Evolutionary conservation across 2,797 vertebrate genomes (phyloP).

Genomic region (Dromococcyx pavoninus): DNA sequence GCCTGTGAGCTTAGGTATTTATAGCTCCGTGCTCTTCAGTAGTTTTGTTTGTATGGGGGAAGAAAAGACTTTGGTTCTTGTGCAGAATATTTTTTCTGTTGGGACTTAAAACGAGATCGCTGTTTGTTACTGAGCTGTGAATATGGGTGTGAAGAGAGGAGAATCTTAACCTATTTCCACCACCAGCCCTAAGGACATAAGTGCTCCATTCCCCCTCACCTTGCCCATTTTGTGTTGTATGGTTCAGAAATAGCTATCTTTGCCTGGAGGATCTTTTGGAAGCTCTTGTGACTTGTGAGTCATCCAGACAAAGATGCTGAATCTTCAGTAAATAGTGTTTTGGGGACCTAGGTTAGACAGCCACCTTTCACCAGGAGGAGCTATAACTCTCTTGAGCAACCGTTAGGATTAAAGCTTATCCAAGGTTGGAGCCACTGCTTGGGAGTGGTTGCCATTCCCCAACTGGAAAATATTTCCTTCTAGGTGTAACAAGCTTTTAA

Average conservation of each 20-base stretch:
- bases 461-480: background rate
- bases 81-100: background rate
- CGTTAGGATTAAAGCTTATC: background rate
- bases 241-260: background rate
- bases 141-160: background rate
- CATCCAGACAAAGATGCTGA: background rate
- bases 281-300: background rate
- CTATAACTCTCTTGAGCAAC: background rate
- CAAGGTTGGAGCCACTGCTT: background rate
- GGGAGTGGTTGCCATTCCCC: background rate
- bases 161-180: background rate
- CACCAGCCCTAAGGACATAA: background rate
- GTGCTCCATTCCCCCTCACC: background rate
- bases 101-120: background rate
- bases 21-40: background rate
- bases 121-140: background rate
- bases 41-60: background rate
- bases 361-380: background rate
- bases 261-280: background rate
- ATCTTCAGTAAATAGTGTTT: background rate
- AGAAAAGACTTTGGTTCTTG: background rate
- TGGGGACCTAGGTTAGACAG: background rate
- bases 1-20: background rate
- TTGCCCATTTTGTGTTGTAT: background rate
- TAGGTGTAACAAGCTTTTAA: background rate